Evolutionary conservation across 1,140 invertebrate species (phyloP).

Genomic region (Hypothenemus hampei): DNA sequence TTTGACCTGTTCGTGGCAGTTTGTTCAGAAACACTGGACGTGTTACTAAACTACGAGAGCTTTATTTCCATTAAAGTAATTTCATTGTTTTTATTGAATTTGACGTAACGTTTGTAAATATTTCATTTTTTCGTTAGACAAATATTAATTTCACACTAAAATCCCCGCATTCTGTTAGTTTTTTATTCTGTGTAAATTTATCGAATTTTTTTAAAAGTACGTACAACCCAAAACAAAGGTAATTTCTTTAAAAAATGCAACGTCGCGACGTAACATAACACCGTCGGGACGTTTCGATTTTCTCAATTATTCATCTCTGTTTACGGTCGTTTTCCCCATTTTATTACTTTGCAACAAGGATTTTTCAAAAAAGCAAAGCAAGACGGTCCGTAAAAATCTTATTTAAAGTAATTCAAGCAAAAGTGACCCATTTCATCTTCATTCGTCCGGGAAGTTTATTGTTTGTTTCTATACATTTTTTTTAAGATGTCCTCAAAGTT

Average conservation of each 20-base stretch:
- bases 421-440: too few relatives aligned
- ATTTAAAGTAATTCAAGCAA: neutral
- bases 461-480: too few relatives aligned
- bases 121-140: too few relatives aligned
- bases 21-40: too few relatives aligned
- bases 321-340: neutral
- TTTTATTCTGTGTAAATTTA: neutral
- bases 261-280: slow-evolving; percentile 7
- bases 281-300: slow-evolving; percentile 16
- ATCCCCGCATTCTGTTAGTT: neutral
- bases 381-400: neutral
- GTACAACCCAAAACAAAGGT: neutral
- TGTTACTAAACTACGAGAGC: too few relatives aligned
- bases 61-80: too few relatives aligned
- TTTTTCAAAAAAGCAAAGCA: neutral
- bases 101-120: too few relatives aligned
- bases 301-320: slow-evolving; percentile 11
- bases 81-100: too few relatives aligned
- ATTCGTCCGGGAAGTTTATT: too few relatives aligned
- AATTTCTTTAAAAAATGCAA: neutral
- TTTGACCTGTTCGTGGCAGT: too few relatives aligned
- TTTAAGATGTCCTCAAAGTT: too few relatives aligned
- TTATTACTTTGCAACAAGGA: neutral
- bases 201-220: neutral
- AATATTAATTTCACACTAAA: too few relatives aligned